Evolutionary conservation across 2,888 invertebrate species (phyloP).

Genomic region (Microctonus aethiopoides): DNA sequence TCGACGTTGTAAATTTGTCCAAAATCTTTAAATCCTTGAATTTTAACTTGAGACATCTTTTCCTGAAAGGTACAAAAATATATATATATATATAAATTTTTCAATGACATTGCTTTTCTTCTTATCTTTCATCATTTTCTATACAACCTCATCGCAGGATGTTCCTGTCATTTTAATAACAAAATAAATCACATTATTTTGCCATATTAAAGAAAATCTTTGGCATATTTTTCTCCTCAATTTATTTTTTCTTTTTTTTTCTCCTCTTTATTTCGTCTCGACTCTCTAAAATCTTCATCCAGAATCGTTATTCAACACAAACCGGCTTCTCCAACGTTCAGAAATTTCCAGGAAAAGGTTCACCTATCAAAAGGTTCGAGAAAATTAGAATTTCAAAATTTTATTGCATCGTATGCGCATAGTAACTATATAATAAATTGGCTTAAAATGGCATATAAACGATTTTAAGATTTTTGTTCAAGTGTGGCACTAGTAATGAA

Average conservation of each 20-base stretch:
- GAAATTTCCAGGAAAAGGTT: not conserved
- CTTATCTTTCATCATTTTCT: not conserved
- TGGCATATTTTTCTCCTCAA: not conserved
- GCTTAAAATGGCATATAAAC: too few relatives aligned
- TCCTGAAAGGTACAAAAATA: not conserved
- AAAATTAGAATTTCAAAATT: slow-evolving; percentile 2
- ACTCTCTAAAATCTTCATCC: not conserved
- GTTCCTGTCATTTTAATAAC: not conserved
- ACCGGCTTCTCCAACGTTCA: not conserved
- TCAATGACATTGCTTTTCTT: not conserved
- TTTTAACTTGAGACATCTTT: not conserved
- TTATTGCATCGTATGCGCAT: not conserved
- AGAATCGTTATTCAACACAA: not conserved
- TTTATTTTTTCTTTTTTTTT: not conserved
- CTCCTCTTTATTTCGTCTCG: not conserved
- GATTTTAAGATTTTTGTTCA: too few relatives aligned
- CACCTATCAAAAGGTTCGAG: not conserved
- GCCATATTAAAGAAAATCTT: not conserved
- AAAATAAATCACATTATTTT: not conserved
- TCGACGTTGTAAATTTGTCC: not conserved
- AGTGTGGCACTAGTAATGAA: too few relatives aligned
- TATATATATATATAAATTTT: not conserved
- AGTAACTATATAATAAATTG: not conserved
- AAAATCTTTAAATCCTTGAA: not conserved
- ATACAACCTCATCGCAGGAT: not conserved